phyloP scores from a whole-genome alignment of 2,888 invertebrate genomes.

The Trissolcus brochymenae region DNA sequence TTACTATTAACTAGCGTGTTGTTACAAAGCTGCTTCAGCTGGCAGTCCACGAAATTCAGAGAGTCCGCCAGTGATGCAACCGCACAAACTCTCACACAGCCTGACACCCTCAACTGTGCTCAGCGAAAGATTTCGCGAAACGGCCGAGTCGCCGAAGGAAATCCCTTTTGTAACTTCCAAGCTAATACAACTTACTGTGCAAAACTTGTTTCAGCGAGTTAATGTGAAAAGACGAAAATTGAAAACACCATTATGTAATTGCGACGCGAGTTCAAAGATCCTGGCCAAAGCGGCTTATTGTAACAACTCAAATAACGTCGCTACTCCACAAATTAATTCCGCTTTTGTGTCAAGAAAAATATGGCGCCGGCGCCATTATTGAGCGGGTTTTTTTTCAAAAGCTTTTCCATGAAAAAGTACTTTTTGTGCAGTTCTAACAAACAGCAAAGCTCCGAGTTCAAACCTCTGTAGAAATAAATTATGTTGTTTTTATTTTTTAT shows the following conservation, averaged over 20 bases:
- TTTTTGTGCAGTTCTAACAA: neutral
- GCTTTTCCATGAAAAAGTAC: neutral
- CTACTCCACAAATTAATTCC: constrained; percentile 28
- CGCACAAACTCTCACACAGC: constrained; percentile 11
- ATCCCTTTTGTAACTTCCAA: constrained; percentile 48
- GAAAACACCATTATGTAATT: constrained; percentile 55
- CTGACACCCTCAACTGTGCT: constrained; percentile 6
- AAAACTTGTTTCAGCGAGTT: constrained; percentile 50
- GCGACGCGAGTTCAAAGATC: constrained; percentile 47
- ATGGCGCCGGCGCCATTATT: neutral
- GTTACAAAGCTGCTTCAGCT: constrained; percentile 50
- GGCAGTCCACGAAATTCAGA: constrained; percentile 46
- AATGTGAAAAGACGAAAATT: constrained; percentile 54
- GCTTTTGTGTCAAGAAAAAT: constrained; percentile 21
- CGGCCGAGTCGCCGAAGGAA: constrained; percentile 44
- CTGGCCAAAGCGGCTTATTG: constrained; percentile 38
- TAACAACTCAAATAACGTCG: constrained; percentile 47
- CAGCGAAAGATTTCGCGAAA: constrained; percentile 46
- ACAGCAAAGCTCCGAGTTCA: neutral
- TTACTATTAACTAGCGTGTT: constrained; percentile 51
- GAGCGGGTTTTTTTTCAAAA: neutral
- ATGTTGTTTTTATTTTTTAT: neutral
- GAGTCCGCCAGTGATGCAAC: constrained; percentile 25
- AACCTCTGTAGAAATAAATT: neutral
- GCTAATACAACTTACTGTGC: constrained; percentile 22